These are phyloP conservation scores for Pseudocheirus occidentalis DNA, from an alignment of 2,797 vertebrate species.

Conservation along the genomic window DNA sequence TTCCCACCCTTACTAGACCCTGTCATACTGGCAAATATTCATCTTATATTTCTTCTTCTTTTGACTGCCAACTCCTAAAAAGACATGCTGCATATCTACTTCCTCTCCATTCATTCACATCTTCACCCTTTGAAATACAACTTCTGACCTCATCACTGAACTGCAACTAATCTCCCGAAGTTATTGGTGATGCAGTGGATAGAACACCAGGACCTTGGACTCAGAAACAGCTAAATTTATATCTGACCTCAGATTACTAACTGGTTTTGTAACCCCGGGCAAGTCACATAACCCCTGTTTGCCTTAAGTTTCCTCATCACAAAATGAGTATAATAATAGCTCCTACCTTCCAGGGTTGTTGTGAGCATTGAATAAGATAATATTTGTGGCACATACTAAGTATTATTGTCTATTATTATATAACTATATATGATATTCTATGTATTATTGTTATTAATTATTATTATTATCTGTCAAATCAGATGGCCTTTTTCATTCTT, in stretches of 20 bases:
- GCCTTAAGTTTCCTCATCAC: slow-evolving; percentile 2
- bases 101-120: not conserved
- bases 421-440: too few species aligned
- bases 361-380: not conserved
- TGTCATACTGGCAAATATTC: not conserved
- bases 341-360: not conserved
- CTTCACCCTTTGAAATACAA: not conserved
- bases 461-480: not conserved
- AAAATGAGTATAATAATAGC: not conserved
- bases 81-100: not conserved
- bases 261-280: not conserved
- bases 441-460: not conserved
- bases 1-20: not conserved
- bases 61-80: not conserved
- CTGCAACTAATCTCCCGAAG: not conserved
- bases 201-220: not conserved
- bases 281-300: slow-evolving; percentile 5
- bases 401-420: not conserved
- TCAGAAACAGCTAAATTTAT: not conserved
- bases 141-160: not conserved
- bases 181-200: not conserved
- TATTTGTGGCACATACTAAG: not conserved
- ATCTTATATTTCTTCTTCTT: not conserved
- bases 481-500: too few species aligned
- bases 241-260: not conserved